Evolutionary conservation across 1,140 invertebrate species (phyloP), one percentile per base, ranked within the genome.

Genomic region (Euwallacea fornicatus): DNA sequence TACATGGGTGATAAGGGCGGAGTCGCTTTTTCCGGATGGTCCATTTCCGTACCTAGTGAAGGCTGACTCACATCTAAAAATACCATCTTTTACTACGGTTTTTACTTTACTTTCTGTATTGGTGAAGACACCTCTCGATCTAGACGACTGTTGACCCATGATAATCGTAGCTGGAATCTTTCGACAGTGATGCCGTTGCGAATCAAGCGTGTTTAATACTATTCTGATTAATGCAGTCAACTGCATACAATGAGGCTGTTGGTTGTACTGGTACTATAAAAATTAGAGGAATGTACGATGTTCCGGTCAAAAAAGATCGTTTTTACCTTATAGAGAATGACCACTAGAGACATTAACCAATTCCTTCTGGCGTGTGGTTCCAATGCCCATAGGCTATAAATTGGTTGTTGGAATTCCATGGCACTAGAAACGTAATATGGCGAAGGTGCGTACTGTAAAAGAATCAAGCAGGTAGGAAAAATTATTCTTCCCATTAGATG

Each of bases 271-370:
- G 81, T 98, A 98, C 93, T 97, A 80, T 50, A 85, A 43, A n/a
- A 61, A 61, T 16, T 42, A 8, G 7, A 61, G 11, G 4, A 61
- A 43, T 42, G 8, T 55, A 59, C 56, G 4, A 43, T 0, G 41
- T 56, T 63, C 42, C 6, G 44, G 46, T 41, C 2, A 10, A 11
- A 46, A 21, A 13, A 44, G 9, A 15, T 41, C 11, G 7, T 71
- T 71, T 41, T 78, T 82, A 96, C 95, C 87, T 99, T 99, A 79
- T 99, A 99, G 0, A 99, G 85, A 72, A 99, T 89, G 9, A 98
- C 94, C n/a, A 98, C 87, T 13, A 98, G 79, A 16, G 96, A 88
- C 84, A 94, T 92, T 13, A 99, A 86, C 98, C 98, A 99, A 69
- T 92, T 92, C 64, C 93, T 86, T 15, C 97, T 85, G 2, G 91